Base-by-base conservation (phyloP, 2,888 invertebrate species). In the Aricia artaxerxes region DNA sequence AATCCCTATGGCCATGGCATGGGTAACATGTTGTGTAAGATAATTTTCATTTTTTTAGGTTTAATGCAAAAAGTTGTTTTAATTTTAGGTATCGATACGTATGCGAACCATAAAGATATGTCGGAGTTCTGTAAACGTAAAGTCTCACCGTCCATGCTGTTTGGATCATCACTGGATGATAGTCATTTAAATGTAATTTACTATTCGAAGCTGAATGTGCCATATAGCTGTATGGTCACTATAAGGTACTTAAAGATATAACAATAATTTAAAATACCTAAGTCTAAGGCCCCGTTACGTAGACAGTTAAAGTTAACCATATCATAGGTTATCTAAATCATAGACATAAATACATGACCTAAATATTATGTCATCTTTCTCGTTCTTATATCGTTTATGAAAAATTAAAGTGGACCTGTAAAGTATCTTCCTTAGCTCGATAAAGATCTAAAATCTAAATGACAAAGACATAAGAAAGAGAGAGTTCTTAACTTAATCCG, bases 91-190 rank as follows among this genome's bases (percentile, higher is more conserved):
- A 64, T 82, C 7, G 81, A 83, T 1, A 88, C 88, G 81, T 86
- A 89, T 38, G 86, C 88, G 1, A 87, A 90, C 78, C 89, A 90
- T 82, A 90, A 87, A 79, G 93, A 94, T 78, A 82, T 92, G 80
- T 93, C 94, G 0, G 94, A 93, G 83, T 85, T 90, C 79, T 94
- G 94, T 82, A 86, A 88, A 1, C 87, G 93, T 7, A 87, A 89
- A 1, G 92, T 89, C 49, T 83, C 91, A 44, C 92, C 93, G 0
- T 93, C 94, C 0, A 88, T 94, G 78, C 93, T 94, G 82, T 85
- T 94, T 1, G 92, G 92, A 1, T 35, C 69, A 13, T 69, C 69
- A 35, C 89, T 91, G 2, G 82, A 88, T 13, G 90, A 88, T 7
- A 90, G 92, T 0, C 88, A 89, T 78, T 87, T 93, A 1, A 84